A percentile compares a stretch with the other conserved stretches of the same genome.
Conservation (phyloP, 2,797 vertebrate genomes). For the Acanthis flammea region DNA sequence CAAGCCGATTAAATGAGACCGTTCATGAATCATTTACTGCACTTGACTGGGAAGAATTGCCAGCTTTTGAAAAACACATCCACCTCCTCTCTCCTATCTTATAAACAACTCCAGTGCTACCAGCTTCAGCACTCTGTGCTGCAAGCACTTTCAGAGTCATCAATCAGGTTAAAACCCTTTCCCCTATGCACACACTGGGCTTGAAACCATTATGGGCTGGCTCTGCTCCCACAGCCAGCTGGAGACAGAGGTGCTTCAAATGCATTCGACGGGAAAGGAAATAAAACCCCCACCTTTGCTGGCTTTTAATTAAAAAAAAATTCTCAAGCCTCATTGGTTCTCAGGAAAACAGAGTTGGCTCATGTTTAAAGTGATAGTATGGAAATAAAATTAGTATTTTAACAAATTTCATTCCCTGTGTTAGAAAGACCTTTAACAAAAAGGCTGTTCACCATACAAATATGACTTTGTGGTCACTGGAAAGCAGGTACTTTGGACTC, state of each 20-base stretch:
- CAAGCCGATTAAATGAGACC: not conserved
- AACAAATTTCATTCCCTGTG: not conserved
- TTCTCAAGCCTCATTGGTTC: slow-evolving; percentile 49
- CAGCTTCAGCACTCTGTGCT: not conserved
- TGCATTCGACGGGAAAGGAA: slow-evolving; percentile 5
- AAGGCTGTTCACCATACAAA: not conserved
- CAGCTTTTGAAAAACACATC: slow-evolving; percentile 9
- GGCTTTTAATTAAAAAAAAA: slow-evolving; percentile 54
- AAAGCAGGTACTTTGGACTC: not conserved
- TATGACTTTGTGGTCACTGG: not conserved
- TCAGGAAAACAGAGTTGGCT: slow-evolving; percentile 39
- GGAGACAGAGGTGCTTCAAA: slow-evolving; percentile 64
- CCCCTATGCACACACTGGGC: slow-evolving; percentile 15
- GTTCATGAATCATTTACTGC: slow-evolving; percentile 11
- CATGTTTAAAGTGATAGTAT: not conserved
- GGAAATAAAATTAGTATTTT: slow-evolving; percentile 34
- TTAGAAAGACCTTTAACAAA: slow-evolving; percentile 8
- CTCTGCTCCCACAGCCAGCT: slow-evolving; percentile 56
- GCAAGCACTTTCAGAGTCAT: not conserved
- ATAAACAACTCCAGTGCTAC: slow-evolving; percentile 4
- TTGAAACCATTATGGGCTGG: slow-evolving; percentile 53
- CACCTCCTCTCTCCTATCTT: not conserved
- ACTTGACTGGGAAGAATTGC: slow-evolving; percentile 13
- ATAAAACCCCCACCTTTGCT: slow-evolving; percentile 24
- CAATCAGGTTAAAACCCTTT: slow-evolving; percentile 33